Evolutionary conservation across 2,113 vertebrate species (phyloP), one percentile per base, ranked within the genome.

Genomic region (Pampusana beccarii): DNA sequence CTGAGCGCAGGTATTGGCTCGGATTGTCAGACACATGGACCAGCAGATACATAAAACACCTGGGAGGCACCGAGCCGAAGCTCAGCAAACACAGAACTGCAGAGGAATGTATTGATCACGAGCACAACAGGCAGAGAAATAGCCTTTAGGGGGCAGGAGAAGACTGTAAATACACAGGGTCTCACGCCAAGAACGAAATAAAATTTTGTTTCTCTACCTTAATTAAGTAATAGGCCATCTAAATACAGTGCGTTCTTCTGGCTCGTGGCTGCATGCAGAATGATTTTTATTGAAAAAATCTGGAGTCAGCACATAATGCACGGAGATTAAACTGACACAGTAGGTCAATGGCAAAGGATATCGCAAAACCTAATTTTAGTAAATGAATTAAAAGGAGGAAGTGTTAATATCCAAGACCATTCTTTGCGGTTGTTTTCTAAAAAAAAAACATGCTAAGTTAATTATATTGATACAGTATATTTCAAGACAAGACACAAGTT

Each of bases 131-230:
- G 96, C 93, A 97, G 87, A 84, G 61, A 97, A 98, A 97, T 86
- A 97, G 98, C 99, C 99, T 99, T 99, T 99, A 99, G 99, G 99
- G 99, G 99, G 99, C 99, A 99, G 99, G 97, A 99, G 97, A 99
- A 99, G 98, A 98, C 98, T 98, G 98, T 98, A 98, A 99, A 99
- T 99, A 98, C 38, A 97, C 96, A 96, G 62, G 82, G 86, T 80
- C 73, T 75, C 66, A 61, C 11, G 36, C 54, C 74, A 93, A 80
- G 78, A 67, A 82, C 6, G 33, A 70, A 90, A 69, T 23, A 70
- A 50, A 67, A 70, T 90, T 74, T 75, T 80, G 24, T 74, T 54
- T 72, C 85, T 86, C 77, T 77, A 61, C 36, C 66, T 69, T 70
- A 84, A 72, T 72, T 95, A 50, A 92, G 66, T 57, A 95, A 90